Conservation (phyloP, 1,140 invertebrate genomes). For the Drosophila albomicans region DNA sequence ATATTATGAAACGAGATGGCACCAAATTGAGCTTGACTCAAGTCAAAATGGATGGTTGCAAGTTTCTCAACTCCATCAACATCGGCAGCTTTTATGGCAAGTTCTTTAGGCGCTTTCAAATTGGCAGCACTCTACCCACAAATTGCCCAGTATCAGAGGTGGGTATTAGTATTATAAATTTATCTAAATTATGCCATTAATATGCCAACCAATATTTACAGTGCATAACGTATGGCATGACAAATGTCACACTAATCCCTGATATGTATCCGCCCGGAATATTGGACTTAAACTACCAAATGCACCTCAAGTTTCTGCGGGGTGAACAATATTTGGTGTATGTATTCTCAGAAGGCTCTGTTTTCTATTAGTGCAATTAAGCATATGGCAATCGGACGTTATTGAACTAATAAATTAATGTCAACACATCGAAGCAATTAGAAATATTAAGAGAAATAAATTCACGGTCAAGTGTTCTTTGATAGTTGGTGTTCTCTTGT, state of each 20-base stretch:
- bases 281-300: neutral
- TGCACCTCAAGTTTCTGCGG: neutral
- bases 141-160: constrained; percentile 38
- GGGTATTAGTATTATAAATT: constrained; percentile 12
- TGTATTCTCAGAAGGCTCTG: neutral
- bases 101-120: constrained; percentile 37
- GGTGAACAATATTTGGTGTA: neutral
- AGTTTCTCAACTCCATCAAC: constrained; percentile 33
- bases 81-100: constrained; percentile 31
- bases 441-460: no score
- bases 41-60: constrained; percentile 58
- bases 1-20: constrained; percentile 53
- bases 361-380: neutral
- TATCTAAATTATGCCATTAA: neutral
- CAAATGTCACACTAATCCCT: neutral
- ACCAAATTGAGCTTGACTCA: constrained; percentile 33
- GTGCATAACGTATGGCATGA: constrained; percentile 44
- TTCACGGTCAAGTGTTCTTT: no score
- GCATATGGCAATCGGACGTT: no score
- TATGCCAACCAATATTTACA: neutral
- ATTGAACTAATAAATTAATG: no score
- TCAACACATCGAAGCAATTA: no score
- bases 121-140: constrained; percentile 36
- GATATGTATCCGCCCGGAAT: neutral
- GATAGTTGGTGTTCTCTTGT: no score